These are phyloP conservation scores for Conopomorpha cramerella DNA, from an alignment of 1,140 invertebrate genomes.

Conservation along the genomic window DNA sequence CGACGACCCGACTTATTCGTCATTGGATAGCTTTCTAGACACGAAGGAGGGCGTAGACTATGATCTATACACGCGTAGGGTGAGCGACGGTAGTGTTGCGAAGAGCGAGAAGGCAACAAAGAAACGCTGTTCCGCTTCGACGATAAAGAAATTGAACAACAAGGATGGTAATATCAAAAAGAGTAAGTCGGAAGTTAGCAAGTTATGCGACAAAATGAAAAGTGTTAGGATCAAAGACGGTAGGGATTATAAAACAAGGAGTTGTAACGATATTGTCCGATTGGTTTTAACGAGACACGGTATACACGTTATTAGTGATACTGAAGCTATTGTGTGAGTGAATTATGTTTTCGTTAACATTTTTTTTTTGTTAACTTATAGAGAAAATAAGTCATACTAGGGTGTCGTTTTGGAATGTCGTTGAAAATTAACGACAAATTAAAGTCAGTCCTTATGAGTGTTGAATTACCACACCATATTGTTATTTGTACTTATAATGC, in stretches of 20 bases:
- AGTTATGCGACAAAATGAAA: conserved; percentile 43
- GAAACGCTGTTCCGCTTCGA: conserved; percentile 34
- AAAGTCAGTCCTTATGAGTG: no score
- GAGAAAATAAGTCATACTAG: no score
- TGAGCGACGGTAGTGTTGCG: conserved; percentile 36
- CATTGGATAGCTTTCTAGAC: conserved; percentile 31
- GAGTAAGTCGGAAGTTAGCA: conserved; percentile 41
- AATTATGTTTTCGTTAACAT: no score
- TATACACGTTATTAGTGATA: conserved; percentile 75
- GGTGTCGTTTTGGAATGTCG: no score
- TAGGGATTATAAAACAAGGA: conserved; percentile 50
- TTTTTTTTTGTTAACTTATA: no score
- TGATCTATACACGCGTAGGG: conserved; percentile 26
- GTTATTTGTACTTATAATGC: no score
- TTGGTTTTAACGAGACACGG: conserved; percentile 75
- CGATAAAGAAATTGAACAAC: conserved; percentile 32
- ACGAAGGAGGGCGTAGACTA: conserved; percentile 26
- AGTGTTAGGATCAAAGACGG: conserved; percentile 34
- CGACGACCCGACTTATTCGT: conserved; percentile 18
- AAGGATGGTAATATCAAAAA: conserved; percentile 31
- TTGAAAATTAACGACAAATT: no score
- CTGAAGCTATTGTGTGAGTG: conserved; percentile 75
- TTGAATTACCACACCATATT: no score
- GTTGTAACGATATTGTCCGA: conserved; percentile 69
- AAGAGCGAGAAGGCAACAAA: conserved; percentile 11